Conservation (phyloP, 35 echinoderm and acorn worm genomes). For the Heliocidaris erythrogramma region DNA sequence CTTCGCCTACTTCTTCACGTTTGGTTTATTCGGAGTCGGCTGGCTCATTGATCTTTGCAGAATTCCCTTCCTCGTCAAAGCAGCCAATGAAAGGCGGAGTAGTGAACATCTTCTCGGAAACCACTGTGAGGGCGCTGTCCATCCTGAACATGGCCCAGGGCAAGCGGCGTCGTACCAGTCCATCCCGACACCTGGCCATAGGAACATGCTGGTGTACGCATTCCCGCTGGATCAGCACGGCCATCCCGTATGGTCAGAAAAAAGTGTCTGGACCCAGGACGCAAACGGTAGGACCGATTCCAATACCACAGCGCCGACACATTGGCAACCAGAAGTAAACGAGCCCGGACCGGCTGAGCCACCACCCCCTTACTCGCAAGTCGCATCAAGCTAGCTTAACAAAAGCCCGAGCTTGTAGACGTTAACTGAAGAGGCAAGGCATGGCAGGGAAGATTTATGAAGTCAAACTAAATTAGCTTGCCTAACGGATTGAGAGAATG, state of each 20-base stretch:
- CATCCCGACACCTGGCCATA: not conserved
- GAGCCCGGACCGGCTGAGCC: not conserved
- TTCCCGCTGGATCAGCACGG: constrained; percentile 32
- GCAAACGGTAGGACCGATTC: not conserved
- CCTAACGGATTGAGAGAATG: not conserved
- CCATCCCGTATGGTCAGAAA: constrained; percentile 17
- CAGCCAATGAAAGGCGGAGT: constrained; percentile 17
- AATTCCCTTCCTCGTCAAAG: constrained; percentile 53
- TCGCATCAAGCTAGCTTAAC: not conserved
- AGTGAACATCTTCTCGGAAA: not conserved
- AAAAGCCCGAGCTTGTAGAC: not conserved
- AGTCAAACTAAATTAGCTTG: no score
- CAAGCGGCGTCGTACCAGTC: not conserved
- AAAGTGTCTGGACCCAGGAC: not conserved
- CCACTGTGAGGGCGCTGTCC: not conserved
- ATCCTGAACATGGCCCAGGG: not conserved
- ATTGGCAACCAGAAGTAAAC: not conserved
- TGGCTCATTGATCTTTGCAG: constrained; percentile 66
- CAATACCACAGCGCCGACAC: not conserved
- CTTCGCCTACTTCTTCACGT: constrained; percentile 59
- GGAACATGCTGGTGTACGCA: constrained; percentile 20
- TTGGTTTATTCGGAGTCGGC: constrained; percentile 54
- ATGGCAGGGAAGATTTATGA: not conserved
- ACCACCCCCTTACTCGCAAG: not conserved
- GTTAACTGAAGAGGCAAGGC: not conserved